Conservation (phyloP, 2,113 vertebrate species). For the Peromyscus californicus region DNA sequence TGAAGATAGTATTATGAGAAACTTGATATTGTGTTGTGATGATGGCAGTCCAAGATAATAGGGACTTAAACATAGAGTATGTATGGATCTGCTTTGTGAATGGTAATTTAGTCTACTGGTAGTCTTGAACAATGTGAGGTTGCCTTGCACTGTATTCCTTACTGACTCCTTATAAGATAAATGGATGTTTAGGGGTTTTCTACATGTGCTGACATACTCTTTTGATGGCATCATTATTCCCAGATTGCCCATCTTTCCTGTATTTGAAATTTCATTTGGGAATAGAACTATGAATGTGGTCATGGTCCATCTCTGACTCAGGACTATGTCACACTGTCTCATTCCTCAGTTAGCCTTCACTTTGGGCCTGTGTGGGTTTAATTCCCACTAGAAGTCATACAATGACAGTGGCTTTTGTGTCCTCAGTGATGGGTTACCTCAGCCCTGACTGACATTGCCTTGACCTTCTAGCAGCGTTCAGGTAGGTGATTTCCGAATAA, state of each 20-base stretch:
- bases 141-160: conserved; percentile 15
- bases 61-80: conserved; percentile 33
- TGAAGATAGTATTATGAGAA: conserved; percentile 22
- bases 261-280: conserved; percentile 40
- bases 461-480: conserved; percentile 63
- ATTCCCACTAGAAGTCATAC: not conserved
- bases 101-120: conserved; percentile 3
- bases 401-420: not conserved
- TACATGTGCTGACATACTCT: not conserved
- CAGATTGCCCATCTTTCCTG: conserved; percentile 18
- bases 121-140: conserved; percentile 47
- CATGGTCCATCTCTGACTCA: conserved; percentile 22
- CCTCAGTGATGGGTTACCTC: conserved; percentile 2
- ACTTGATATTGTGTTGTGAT: conserved; percentile 47
- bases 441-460: conserved; percentile 41
- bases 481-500: conserved; percentile 68
- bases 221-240: conserved; percentile 21
- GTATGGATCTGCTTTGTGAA: not conserved
- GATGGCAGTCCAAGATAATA: conserved; percentile 50
- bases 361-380: not conserved
- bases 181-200: conserved; percentile 9
- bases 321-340: not conserved
- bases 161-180: not conserved
- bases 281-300: conserved; percentile 20
- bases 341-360: conserved; percentile 26